phyloP scores from a whole-genome alignment of 2,797 vertebrate species.

The Sebastes iracundus region DNA sequence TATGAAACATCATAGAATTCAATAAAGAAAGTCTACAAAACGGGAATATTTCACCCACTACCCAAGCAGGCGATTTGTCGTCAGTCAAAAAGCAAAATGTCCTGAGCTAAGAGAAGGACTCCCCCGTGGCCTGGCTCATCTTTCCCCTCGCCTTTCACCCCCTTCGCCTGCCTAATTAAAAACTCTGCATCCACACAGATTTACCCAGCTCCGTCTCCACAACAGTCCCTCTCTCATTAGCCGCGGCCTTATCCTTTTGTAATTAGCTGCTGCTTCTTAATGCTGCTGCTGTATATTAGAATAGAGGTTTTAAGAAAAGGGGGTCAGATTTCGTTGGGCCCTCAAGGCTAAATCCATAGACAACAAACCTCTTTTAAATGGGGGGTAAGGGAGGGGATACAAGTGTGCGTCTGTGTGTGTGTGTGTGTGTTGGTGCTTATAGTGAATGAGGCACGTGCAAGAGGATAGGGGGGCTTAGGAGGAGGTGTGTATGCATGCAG shows the following conservation, averaged over 20 bases:
- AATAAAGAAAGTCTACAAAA: not conserved
- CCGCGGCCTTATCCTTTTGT: constrained; percentile 54
- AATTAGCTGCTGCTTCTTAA: constrained; percentile 64
- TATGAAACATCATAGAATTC: not conserved
- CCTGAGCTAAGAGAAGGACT: constrained; percentile 9
- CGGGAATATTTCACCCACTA: not conserved
- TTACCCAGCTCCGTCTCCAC: constrained; percentile 17
- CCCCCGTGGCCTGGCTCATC: constrained; percentile 32
- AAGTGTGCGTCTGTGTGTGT: constrained; percentile 21
- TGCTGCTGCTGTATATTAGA: constrained; percentile 33
- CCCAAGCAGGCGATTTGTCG: constrained; percentile 25
- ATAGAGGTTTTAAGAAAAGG: constrained; percentile 41
- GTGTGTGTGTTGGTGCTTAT: constrained; percentile 5
- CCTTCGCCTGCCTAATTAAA: constrained; percentile 62
- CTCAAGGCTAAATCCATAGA: constrained; percentile 67
- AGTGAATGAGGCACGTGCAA: constrained; percentile 53
- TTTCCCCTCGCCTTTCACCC: not conserved
- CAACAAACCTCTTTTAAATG: constrained; percentile 56
- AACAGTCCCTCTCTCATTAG: constrained; percentile 54
- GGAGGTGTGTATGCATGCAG: constrained; percentile 51
- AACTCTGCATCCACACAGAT: constrained; percentile 45
- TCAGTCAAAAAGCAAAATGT: constrained; percentile 19
- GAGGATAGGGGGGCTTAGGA: constrained; percentile 36
- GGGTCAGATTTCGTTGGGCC: constrained; percentile 46
- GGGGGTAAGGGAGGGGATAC: not conserved